Conservation (phyloP, 2,888 invertebrate species). For the Drosophila tripunctata region DNA sequence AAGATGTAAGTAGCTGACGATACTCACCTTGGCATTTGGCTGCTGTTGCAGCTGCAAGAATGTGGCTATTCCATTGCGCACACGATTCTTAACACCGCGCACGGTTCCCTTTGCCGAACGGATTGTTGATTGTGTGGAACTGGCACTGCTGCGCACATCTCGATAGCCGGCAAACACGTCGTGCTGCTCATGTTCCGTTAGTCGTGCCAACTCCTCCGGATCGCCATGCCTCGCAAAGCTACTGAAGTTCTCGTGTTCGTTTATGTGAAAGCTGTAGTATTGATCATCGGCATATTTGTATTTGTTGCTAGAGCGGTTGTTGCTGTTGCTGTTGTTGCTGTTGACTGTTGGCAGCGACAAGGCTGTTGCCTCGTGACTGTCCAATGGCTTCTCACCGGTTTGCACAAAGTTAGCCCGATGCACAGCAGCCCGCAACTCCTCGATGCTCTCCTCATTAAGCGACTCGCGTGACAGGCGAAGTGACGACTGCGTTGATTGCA, state of each 20-base stretch:
- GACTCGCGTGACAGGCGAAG: slow-evolving; percentile 60
- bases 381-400: slow-evolving; percentile 62
- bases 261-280: slow-evolving; percentile 93
- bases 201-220: slow-evolving; percentile 17
- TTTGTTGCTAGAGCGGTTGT: slow-evolving; percentile 42
- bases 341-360: slow-evolving; percentile 19
- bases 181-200: slow-evolving; percentile 80
- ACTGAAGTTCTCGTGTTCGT: slow-evolving; percentile 86
- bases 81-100: slow-evolving; percentile 96
- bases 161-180: slow-evolving; percentile 92
- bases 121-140: slow-evolving; percentile 89
- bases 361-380: slow-evolving; percentile 17
- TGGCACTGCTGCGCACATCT: slow-evolving; percentile 87
- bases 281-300: slow-evolving; percentile 89
- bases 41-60: slow-evolving; percentile 92
- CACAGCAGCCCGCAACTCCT: slow-evolving; percentile 69
- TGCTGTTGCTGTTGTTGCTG: slow-evolving; percentile 17
- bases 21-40: slow-evolving; percentile 90
- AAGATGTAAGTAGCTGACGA: neutral
- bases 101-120: slow-evolving; percentile 96
- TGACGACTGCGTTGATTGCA: slow-evolving; percentile 7
- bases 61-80: slow-evolving; percentile 96
- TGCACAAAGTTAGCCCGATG: slow-evolving; percentile 71
- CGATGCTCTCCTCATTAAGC: slow-evolving; percentile 69
- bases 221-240: slow-evolving; percentile 60